Evolutionary conservation across 2,888 invertebrate species (phyloP).

Genomic region (Gymnoscelis rufifasciata): DNA sequence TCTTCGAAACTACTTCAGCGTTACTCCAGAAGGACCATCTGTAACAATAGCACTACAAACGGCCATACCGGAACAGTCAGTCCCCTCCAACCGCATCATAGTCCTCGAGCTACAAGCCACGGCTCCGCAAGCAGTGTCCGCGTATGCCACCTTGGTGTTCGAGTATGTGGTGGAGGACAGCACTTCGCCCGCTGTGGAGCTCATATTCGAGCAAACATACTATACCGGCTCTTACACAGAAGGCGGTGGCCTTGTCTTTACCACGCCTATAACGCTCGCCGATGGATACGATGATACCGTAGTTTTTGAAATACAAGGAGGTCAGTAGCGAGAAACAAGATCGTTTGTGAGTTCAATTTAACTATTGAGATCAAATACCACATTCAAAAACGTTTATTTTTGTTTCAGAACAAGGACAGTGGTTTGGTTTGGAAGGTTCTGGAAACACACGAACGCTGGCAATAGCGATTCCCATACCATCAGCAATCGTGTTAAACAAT

Average conservation of each 20-base stretch:
- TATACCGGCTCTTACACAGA: conserved; percentile 15
- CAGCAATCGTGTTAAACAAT: conserved; percentile 28
- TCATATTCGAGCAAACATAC: conserved; percentile 12
- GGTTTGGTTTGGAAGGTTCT: conserved; percentile 19
- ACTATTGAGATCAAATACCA: no score
- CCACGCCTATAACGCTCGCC: conserved; percentile 10
- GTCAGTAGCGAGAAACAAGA: neutral
- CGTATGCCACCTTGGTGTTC: conserved; percentile 34
- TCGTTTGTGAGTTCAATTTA: no score
- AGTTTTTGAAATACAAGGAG: conserved; percentile 3
- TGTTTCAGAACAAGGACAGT: conserved; percentile 16
- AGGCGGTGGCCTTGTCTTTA: conserved; percentile 5
- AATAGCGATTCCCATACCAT: conserved; percentile 28
- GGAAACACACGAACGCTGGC: conserved; percentile 24
- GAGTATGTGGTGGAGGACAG: conserved; percentile 31
- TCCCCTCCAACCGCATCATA: conserved; percentile 28
- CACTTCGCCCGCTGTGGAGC: neutral
- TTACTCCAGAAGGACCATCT: conserved; percentile 7
- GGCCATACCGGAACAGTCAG: conserved; percentile 31
- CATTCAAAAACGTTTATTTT: neutral
- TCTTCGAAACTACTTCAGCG: conserved; percentile 11
- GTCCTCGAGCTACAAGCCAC: conserved; percentile 30
- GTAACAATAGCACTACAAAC: conserved; percentile 12
- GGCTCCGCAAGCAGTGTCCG: conserved; percentile 26
- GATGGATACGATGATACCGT: conserved; percentile 8